These are phyloP conservation scores for Drosophila nasuta DNA, from an alignment of 1,140 invertebrate genomes.

Conservation along the genomic window DNA sequence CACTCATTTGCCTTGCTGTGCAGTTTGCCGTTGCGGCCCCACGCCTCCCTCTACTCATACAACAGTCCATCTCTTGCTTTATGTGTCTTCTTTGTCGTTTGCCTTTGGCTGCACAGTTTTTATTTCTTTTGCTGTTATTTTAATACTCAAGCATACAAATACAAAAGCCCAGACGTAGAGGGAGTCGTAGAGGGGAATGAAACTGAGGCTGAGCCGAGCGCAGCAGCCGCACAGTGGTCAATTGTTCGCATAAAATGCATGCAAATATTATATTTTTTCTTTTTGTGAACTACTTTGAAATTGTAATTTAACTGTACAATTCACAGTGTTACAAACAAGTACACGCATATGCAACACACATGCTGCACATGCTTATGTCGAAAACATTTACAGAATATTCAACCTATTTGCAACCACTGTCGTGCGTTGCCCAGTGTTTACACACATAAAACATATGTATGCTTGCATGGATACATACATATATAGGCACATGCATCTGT, in stretches of 20 bases:
- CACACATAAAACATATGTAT: conserved; percentile 10
- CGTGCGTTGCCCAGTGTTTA: conserved; percentile 12
- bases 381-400: background rate
- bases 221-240: conserved; percentile 53
- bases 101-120: conserved; percentile 59
- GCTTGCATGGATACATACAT: background rate
- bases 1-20: conserved; percentile 44
- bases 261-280: background rate
- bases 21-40: conserved; percentile 25
- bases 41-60: background rate
- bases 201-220: conserved; percentile 27
- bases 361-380: background rate
- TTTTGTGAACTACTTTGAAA: background rate
- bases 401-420: conserved; percentile 29
- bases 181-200: conserved; percentile 14
- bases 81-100: conserved; percentile 53
- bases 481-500: conserved; percentile 10
- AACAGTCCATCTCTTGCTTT: conserved; percentile 21
- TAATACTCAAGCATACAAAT: conserved; percentile 67
- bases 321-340: background rate
- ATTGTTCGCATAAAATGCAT: conserved; percentile 1
- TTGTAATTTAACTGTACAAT: background rate
- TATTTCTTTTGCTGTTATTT: conserved; percentile 76
- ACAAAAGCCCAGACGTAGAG: conserved; percentile 53
- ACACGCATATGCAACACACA: conserved; percentile 16